Evolutionary conservation across 2,888 invertebrate genomes (phyloP).

Genomic region (Eupeodes luniger): DNA sequence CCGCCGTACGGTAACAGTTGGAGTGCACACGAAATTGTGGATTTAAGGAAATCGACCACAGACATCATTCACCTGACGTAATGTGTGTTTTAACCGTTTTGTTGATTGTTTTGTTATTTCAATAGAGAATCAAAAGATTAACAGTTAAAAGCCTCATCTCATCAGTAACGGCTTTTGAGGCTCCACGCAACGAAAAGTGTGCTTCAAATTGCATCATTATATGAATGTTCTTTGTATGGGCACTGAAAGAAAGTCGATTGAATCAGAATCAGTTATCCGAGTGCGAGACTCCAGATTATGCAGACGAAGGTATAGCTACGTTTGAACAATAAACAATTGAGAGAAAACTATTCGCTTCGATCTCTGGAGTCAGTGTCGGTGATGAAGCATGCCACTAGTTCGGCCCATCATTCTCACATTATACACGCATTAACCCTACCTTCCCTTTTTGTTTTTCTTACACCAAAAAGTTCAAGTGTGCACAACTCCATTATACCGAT

Average conservation of each 20-base stretch:
- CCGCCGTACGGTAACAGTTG: too few species aligned
- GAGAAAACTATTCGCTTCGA: background rate
- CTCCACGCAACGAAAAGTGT: background rate
- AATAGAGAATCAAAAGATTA: conserved; percentile 61
- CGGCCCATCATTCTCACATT: conserved; percentile 31
- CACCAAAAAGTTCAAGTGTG: conserved; percentile 63
- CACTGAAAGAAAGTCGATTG: too few species aligned
- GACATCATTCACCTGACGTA: background rate
- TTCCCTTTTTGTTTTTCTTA: conserved; percentile 30
- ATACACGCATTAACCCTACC: conserved; percentile 42
- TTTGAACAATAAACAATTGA: conserved; percentile 27
- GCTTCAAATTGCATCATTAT: conserved; percentile 1
- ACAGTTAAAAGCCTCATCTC: conserved; percentile 46
- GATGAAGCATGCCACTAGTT: background rate
- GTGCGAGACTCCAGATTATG: background rate
- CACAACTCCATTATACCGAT: conserved; percentile 29
- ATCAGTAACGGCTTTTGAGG: conserved; percentile 22
- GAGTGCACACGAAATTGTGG: background rate
- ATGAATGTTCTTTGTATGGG: background rate
- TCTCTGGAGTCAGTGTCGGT: background rate
- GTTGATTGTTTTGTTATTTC: conserved; percentile 35
- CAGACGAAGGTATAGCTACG: too few species aligned
- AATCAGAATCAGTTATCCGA: background rate
- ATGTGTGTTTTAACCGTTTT: background rate
- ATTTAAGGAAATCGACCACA: background rate